Evolutionary conservation across 2,113 vertebrate genomes (phyloP).

Genomic region (Leuciscus idus): DNA sequence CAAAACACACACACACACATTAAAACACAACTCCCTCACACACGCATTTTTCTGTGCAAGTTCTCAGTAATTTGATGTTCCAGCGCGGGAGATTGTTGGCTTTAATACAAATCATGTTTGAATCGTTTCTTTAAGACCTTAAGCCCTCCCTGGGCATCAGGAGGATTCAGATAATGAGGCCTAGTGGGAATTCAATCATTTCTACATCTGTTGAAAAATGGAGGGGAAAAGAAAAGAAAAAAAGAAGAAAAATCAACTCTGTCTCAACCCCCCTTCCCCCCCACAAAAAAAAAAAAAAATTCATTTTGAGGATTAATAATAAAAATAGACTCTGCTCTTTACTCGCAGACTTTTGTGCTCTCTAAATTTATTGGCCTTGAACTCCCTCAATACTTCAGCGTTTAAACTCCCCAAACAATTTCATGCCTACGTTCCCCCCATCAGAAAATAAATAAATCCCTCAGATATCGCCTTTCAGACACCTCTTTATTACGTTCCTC

Average conservation of each 20-base stretch:
- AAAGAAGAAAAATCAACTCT: conserved; percentile 65
- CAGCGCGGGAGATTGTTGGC: conserved; percentile 78
- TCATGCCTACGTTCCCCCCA: conserved; percentile 53
- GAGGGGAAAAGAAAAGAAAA: conserved; percentile 66
- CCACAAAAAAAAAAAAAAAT: conserved; percentile 62
- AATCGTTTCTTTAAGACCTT: conserved; percentile 85
- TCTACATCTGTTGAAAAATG: conserved; percentile 82
- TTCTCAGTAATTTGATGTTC: conserved; percentile 76
- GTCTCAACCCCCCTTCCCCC: conserved; percentile 39
- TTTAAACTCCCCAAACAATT: conserved; percentile 67
- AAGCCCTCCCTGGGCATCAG: conserved; percentile 70
- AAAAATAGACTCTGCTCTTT: conserved; percentile 61
- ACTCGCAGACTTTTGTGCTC: conserved; percentile 68
- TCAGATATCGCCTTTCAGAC: conserved; percentile 75
- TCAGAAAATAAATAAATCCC: conserved; percentile 78
- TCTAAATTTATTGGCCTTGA: conserved; percentile 71
- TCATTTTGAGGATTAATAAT: conserved; percentile 78
- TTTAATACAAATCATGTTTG: conserved; percentile 88
- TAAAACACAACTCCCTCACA: neutral
- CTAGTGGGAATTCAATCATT: conserved; percentile 83
- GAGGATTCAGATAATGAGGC: conserved; percentile 79
- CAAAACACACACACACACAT: neutral
- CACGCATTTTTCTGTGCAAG: conserved; percentile 69
- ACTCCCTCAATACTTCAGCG: conserved; percentile 66
- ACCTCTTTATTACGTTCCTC: conserved; percentile 70